These are phyloP conservation scores for Drosophila serrata DNA, from an alignment of 1,140 invertebrate species.

Conservation along the genomic window DNA sequence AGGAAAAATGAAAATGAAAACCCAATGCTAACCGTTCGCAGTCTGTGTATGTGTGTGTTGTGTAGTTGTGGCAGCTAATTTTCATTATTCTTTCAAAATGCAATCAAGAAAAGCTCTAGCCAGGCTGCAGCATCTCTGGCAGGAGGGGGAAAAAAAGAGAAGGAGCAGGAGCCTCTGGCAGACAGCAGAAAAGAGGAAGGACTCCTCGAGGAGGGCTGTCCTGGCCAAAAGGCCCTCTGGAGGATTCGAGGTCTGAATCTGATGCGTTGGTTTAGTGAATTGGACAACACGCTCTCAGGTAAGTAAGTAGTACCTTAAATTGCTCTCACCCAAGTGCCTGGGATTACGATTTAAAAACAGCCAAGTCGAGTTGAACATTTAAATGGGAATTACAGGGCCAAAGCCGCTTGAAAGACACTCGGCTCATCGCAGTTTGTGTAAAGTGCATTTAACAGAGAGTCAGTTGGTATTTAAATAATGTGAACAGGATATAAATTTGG, in stretches of 20 bases:
- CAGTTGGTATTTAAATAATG: not conserved
- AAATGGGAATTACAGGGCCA: conserved; percentile 15
- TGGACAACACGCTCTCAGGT: conserved; percentile 64
- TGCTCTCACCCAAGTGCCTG: conserved; percentile 7
- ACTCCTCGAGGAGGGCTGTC: conserved; percentile 48
- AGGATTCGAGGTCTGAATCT: conserved; percentile 16
- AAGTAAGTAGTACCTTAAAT: conserved; percentile 60
- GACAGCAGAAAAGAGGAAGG: conserved; percentile 10
- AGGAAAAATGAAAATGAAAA: conserved; percentile 63
- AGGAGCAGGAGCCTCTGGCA: conserved; percentile 6
- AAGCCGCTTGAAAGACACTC: not conserved
- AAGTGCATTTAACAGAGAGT: conserved; percentile 5
- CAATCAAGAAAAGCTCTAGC: conserved; percentile 73
- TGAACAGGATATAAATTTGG: not conserved
- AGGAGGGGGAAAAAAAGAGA: not conserved
- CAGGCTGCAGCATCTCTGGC: conserved; percentile 26
- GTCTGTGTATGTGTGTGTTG: conserved; percentile 23
- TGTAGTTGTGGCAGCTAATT: conserved; percentile 79
- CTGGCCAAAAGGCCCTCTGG: conserved; percentile 44
- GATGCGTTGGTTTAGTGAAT: conserved; percentile 56
- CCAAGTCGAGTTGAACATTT: conserved; percentile 6
- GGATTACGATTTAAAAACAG: conserved; percentile 33
- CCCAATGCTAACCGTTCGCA: conserved; percentile 42
- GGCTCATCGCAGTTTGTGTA: not conserved
- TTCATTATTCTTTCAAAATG: conserved; percentile 83